Evolutionary conservation across 2,113 vertebrate species (phyloP).

Genomic region (Laticauda colubrina): DNA sequence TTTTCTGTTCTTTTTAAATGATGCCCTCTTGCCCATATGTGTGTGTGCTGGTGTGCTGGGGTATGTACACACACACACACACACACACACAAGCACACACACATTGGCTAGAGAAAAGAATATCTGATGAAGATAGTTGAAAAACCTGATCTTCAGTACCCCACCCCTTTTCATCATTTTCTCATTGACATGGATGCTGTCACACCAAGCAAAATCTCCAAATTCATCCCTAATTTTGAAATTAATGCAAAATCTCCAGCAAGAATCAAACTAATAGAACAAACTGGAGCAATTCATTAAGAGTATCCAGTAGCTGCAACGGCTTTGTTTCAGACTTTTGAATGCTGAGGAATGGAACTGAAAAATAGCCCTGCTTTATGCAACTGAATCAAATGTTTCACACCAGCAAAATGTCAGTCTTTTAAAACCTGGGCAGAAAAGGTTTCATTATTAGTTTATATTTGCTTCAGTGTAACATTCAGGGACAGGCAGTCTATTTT

Average conservation of each 20-base stretch:
- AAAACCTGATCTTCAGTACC: background rate
- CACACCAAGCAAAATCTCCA: background rate
- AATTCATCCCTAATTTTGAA: background rate
- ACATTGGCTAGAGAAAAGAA: background rate
- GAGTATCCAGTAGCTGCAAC: no score
- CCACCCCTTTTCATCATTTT: background rate
- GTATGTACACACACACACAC: no score
- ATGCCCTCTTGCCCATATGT: background rate
- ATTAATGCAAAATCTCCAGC: background rate
- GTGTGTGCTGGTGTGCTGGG: background rate
- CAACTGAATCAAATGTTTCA: background rate
- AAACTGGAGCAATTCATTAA: background rate
- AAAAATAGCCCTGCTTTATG: background rate
- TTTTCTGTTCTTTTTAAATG: background rate
- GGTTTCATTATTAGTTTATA: background rate
- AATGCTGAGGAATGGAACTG: background rate
- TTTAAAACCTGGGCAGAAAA: background rate
- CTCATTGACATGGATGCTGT: background rate
- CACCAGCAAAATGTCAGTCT: background rate
- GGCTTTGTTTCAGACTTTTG: background rate
- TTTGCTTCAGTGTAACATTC: constrained; percentile 12
- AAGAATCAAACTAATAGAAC: background rate
- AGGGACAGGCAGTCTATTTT: background rate
- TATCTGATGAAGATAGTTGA: background rate
- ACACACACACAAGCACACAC: no score